phyloP scores from a whole-genome alignment of 2,113 vertebrate genomes.

The Gambusia holbrooki region DNA sequence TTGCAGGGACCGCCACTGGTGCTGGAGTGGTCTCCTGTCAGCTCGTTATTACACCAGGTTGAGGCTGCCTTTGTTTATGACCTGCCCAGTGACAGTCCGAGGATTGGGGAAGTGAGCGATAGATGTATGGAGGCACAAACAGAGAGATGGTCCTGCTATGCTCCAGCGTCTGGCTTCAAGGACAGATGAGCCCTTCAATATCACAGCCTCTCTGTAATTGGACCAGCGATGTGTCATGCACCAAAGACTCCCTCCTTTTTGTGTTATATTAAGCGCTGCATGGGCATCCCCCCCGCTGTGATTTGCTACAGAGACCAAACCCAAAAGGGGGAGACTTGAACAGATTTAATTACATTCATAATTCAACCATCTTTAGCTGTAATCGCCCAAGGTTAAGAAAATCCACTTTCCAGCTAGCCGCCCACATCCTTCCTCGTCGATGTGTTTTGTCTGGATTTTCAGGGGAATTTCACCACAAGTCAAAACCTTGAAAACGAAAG shows the following conservation, averaged over 20 bases:
- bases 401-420: conserved; percentile 50
- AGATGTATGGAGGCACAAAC: conserved; percentile 55
- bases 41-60: conserved; percentile 51
- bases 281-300: conserved; percentile 47
- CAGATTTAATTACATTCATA: conserved; percentile 71
- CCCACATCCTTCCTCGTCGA: conserved; percentile 45
- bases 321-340: conserved; percentile 65
- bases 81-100: conserved; percentile 61
- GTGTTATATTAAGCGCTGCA: conserved; percentile 58
- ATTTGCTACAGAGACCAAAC: conserved; percentile 49
- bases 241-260: conserved; percentile 58
- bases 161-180: conserved; percentile 67
- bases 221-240: conserved; percentile 61
- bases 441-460: conserved; percentile 21
- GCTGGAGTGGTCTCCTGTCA: conserved; percentile 45
- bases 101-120: conserved; percentile 55
- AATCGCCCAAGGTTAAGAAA: conserved; percentile 68
- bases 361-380: conserved; percentile 66
- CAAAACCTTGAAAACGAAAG: conserved; percentile 54
- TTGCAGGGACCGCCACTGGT: not conserved
- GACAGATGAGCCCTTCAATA: conserved; percentile 64
- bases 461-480: conserved; percentile 48
- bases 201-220: conserved; percentile 68
- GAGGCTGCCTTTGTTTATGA: conserved; percentile 64
- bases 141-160: conserved; percentile 58